phyloP scores from a whole-genome alignment of 2,113 vertebrate species.

The Clinocottus analis region DNA sequence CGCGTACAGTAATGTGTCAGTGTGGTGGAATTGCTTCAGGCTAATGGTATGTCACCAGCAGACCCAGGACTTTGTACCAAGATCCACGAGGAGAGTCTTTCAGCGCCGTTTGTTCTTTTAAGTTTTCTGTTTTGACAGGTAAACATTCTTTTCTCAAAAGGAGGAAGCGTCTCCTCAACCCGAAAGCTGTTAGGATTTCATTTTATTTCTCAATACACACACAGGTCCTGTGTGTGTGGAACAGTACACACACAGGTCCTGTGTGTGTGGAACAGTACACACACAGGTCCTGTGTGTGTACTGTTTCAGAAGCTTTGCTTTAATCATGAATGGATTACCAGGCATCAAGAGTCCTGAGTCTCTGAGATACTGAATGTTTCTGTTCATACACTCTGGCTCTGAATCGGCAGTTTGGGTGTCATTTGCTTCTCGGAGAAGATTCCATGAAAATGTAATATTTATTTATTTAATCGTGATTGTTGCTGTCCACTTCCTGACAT shows the following conservation, averaged over 20 bases:
- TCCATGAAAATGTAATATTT: too few species aligned
- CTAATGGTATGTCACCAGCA: slow-evolving; percentile 46
- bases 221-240: too few species aligned
- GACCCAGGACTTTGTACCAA: slow-evolving; percentile 18
- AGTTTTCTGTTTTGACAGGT: slow-evolving; percentile 3
- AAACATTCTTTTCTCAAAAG: slow-evolving; percentile 12
- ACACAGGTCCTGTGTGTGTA: too few species aligned
- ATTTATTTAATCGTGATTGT: too few species aligned
- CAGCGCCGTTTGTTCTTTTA: slow-evolving; percentile 3
- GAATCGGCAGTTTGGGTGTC: neutral
- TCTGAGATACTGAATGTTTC: neutral
- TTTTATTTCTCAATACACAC: neutral
- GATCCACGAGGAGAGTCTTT: neutral
- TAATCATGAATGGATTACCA: slow-evolving; percentile 5
- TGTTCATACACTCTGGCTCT: neutral
- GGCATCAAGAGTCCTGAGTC: neutral
- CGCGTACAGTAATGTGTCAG: slow-evolving; percentile 53
- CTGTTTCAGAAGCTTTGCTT: neutral
- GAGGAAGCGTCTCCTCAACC: neutral
- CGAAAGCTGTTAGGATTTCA: neutral
- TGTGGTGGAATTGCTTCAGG: slow-evolving; percentile 39
- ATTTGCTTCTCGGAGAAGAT: neutral
- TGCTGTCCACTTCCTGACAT: too few species aligned
- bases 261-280: too few species aligned
- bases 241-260: too few species aligned